A percentile compares a stretch with the other conserved stretches of the same genome.
phyloP scores from a whole-genome alignment of 2,797 vertebrate species.

The Parotocinclus haroldoi region DNA sequence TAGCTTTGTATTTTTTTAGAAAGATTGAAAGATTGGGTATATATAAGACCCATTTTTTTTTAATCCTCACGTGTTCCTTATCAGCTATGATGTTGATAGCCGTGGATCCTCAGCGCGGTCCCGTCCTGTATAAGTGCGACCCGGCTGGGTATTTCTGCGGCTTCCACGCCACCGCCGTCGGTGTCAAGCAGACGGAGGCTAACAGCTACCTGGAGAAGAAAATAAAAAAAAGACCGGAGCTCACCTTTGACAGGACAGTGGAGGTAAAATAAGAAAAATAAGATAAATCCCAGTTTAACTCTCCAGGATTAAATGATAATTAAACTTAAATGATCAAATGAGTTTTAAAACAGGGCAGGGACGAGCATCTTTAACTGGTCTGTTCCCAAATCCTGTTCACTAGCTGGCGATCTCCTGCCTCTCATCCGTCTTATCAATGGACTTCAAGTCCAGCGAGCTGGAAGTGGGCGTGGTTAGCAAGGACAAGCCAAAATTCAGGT shows the following conservation, averaged over 20 bases:
- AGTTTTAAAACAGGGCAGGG: no score
- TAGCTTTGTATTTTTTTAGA: no score
- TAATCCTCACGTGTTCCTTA: neutral
- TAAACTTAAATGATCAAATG: no score
- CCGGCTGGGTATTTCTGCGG: slow-evolving; percentile 77
- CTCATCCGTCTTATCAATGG: slow-evolving; percentile 67
- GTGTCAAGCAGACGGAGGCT: slow-evolving; percentile 73
- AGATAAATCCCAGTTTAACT: no score
- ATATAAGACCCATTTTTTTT: neutral
- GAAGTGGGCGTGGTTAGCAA: slow-evolving; percentile 73
- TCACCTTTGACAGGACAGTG: slow-evolving; percentile 61
- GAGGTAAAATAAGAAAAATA: slow-evolving; percentile 59
- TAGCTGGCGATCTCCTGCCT: slow-evolving; percentile 74
- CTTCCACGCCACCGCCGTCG: slow-evolving; percentile 70
- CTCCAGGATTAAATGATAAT: no score
- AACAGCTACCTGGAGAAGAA: slow-evolving; percentile 78
- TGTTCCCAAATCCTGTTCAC: slow-evolving; percentile 29
- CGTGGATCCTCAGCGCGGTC: slow-evolving; percentile 70
- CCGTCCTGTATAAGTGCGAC: slow-evolving; percentile 74
- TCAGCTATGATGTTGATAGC: slow-evolving; percentile 47
- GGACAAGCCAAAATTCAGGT: slow-evolving; percentile 75
- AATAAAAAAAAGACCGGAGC: slow-evolving; percentile 70
- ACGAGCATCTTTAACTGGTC: neutral
- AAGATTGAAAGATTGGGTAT: neutral
- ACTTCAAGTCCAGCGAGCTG: slow-evolving; percentile 72